Percentiles rank a stretch among this genome's conserved stretches.
phyloP scores from a whole-genome alignment of 2,113 vertebrate species.

The Nannospalax galili region DNA sequence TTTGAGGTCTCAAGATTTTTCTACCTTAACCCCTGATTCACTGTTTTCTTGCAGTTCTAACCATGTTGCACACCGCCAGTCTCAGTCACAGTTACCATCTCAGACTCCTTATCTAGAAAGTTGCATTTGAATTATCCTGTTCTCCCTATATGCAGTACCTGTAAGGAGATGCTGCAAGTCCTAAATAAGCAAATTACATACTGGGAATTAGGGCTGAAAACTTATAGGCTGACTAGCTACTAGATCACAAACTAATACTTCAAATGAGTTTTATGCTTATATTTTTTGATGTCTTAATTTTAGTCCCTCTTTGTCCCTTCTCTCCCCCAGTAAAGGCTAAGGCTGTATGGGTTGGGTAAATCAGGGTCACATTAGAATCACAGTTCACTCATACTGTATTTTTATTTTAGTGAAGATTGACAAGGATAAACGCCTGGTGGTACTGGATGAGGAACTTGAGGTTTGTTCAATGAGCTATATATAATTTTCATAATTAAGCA shows the following conservation, averaged over 20 bases:
- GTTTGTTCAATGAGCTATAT: slow-evolving; percentile 86
- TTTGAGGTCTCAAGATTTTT: neutral
- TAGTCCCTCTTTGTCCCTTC: neutral
- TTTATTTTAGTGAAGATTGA: slow-evolving; percentile 96
- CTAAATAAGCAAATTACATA: slow-evolving; percentile 43
- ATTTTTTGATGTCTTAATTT: slow-evolving; percentile 64
- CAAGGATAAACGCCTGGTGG: slow-evolving; percentile 95
- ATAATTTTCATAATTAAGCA: slow-evolving; percentile 57
- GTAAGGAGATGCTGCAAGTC: slow-evolving; percentile 7
- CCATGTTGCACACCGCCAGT: neutral
- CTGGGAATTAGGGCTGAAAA: slow-evolving; percentile 21
- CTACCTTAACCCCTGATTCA: neutral
- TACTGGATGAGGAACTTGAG: slow-evolving; percentile 97
- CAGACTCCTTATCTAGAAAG: neutral
- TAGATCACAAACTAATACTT: neutral
- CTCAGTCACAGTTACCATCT: neutral
- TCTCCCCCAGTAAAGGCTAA: neutral
- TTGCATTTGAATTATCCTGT: neutral
- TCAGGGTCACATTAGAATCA: neutral
- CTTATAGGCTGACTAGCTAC: neutral
- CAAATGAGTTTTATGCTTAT: neutral
- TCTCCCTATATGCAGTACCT: neutral
- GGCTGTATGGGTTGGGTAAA: neutral
- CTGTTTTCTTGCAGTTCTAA: neutral
- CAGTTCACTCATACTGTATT: slow-evolving; percentile 75